phyloP scores from a whole-genome alignment of 1,140 invertebrate species.

The Drosophila auraria region DNA sequence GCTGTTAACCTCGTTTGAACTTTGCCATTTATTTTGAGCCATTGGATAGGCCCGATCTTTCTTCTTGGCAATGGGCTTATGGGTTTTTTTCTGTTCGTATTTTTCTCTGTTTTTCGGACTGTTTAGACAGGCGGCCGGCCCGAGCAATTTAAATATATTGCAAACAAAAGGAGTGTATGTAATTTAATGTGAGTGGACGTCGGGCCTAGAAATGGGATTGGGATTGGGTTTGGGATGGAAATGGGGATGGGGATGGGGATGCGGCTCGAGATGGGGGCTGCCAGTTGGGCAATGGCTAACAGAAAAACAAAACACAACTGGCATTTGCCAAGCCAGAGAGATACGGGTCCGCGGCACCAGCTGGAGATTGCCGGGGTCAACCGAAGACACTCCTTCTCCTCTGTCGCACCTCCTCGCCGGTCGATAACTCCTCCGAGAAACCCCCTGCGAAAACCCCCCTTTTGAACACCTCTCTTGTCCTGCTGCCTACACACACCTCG shows the following conservation, averaged over 20 bases:
- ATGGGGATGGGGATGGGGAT: constrained; percentile 9
- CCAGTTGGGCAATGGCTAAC: constrained; percentile 51
- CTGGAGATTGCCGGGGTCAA: constrained; percentile 51
- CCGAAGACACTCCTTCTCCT: constrained; percentile 32
- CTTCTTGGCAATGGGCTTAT: constrained; percentile 42
- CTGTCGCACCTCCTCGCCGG: constrained; percentile 24
- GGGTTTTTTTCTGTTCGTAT: constrained; percentile 17
- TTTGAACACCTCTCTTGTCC: constrained; percentile 27
- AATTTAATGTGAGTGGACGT: constrained; percentile 73
- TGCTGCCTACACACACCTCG: constrained; percentile 65
- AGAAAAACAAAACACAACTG: constrained; percentile 36
- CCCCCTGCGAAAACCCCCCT: not conserved
- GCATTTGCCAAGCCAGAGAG: constrained; percentile 40
- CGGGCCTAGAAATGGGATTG: constrained; percentile 51
- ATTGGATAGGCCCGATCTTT: constrained; percentile 79
- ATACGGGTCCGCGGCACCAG: constrained; percentile 52
- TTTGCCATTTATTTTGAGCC: constrained; percentile 83
- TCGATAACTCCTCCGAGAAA: constrained; percentile 13
- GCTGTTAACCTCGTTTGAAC: constrained; percentile 82
- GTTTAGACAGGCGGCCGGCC: constrained; percentile 62
- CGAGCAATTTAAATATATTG: constrained; percentile 76
- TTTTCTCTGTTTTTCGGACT: constrained; percentile 50
- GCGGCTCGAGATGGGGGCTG: constrained; percentile 16
- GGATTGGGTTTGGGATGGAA: constrained; percentile 17
- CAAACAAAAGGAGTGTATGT: constrained; percentile 78